Evolutionary conservation across 1,140 invertebrate genomes (phyloP).

Genomic region (Drosophila insularis): DNA sequence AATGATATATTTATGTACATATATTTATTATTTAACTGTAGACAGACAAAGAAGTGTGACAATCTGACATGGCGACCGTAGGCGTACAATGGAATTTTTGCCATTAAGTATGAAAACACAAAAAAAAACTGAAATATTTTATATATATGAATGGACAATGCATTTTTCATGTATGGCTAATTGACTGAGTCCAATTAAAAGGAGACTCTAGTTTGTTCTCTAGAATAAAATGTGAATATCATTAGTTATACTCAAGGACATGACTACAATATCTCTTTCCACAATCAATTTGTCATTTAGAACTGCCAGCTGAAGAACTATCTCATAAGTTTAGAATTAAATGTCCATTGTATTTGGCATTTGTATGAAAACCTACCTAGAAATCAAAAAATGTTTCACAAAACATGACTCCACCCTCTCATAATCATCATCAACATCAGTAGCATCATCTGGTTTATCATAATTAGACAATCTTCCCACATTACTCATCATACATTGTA

Average conservation of each 20-base stretch:
- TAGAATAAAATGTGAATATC: too few species aligned
- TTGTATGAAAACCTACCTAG: too few species aligned
- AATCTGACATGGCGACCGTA: background rate
- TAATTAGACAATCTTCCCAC: constrained; percentile 50
- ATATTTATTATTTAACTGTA: constrained; percentile 4
- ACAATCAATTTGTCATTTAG: too few species aligned
- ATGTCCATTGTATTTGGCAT: too few species aligned
- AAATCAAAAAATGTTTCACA: constrained; percentile 5
- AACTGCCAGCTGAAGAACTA: too few species aligned
- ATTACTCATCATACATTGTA: constrained; percentile 48
- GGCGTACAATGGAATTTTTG: constrained; percentile 20
- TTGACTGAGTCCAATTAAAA: too few species aligned
- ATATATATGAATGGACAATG: constrained; percentile 9
- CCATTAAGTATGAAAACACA: background rate
- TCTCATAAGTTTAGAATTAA: too few species aligned
- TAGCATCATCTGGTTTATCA: background rate
- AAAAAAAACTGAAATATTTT: background rate
- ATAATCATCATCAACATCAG: constrained; percentile 26
- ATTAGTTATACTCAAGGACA: too few species aligned
- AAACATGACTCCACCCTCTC: constrained; percentile 37
- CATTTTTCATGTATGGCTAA: background rate
- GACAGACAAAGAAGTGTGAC: constrained; percentile 50
- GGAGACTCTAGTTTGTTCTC: too few species aligned
- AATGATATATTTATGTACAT: constrained; percentile 5
- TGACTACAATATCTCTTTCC: too few species aligned